phyloP scores from a whole-genome alignment of 2,888 invertebrate species.

The Lepidochrysops patricia region DNA sequence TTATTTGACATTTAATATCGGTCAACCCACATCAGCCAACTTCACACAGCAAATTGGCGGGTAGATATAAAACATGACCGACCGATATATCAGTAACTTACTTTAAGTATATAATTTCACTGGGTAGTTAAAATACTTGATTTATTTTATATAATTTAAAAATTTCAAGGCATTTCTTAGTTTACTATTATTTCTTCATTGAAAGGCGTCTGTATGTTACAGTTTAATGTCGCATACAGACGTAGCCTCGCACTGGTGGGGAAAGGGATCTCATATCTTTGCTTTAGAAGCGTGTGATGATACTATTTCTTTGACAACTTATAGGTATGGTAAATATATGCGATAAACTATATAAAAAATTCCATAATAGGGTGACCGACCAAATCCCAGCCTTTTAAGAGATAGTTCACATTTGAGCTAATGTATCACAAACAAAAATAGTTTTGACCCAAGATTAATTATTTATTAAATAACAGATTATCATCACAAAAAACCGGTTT shows the following conservation, averaged over 20 bases:
- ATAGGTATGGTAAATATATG: background rate
- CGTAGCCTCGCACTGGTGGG: conserved; percentile 48
- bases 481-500: too few species aligned
- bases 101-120: conserved; percentile 12
- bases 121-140: conserved; percentile 14
- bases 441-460: too few species aligned
- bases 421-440: too few species aligned
- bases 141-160: conserved; percentile 19
- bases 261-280: conserved; percentile 44
- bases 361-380: too few species aligned
- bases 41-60: background rate
- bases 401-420: too few species aligned
- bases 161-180: conserved; percentile 25
- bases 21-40: background rate
- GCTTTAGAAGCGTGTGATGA: conserved; percentile 40
- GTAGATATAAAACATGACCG: background rate
- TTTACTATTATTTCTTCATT: conserved; percentile 19
- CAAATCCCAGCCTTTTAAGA: too few species aligned
- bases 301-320: background rate
- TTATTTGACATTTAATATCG: background rate
- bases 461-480: too few species aligned
- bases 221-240: conserved; percentile 23
- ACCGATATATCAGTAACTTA: background rate
- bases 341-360: conserved; percentile 3
- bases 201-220: background rate